Evolutionary conservation across 2,888 invertebrate species (phyloP), one percentile per base, ranked within the genome.

Genomic region (Seira sanloemensis): DNA sequence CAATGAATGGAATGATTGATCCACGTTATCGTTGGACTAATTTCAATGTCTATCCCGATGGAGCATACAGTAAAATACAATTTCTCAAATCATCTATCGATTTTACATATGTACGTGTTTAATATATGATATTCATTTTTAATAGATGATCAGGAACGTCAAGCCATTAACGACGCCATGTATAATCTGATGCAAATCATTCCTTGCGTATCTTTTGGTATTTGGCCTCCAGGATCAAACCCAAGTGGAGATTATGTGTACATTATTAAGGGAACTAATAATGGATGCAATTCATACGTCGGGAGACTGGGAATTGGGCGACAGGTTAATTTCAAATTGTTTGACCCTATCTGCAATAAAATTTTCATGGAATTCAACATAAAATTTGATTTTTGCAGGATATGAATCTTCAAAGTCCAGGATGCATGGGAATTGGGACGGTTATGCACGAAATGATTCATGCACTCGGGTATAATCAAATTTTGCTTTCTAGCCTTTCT

Each of bases 271-370:
- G 84, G 84, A n/a, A 79, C 76, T 9, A 37, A 50, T 9, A 79
- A 85, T 21, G 86, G 86, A 2, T 85, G 86, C 26, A 85, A 83
- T 50, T 77, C 85, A 18, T 83, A 79, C 24, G 83, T 86, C 54
- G 86, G 86, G 2, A n/a, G 67, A 23, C 65, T 79, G 1, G 86
- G 86, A 19, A 37, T 37, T 37, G 82, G 82, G 0, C 24, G 84
- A 62, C 86, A 86, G 76, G 86, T 86, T 19, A 16, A 7, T 27
- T 23, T 27, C 66, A 26, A 18, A 46, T 25, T 9, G n/a, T 18
- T 58, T 58, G 2, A 58, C n/a, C 18, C n/a, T 58, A 58, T n/a
- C 9, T n/a, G n/a, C n/a, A 18, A 58, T 58, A n/a, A 5, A 58
- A 58, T 16, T 58, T 18, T 58, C n/a, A 16, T 58, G 2, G n/a